These are phyloP conservation scores for Cryptophagus acutangulus DNA, from an alignment of 2,888 invertebrate genomes.

Conservation along the genomic window DNA sequence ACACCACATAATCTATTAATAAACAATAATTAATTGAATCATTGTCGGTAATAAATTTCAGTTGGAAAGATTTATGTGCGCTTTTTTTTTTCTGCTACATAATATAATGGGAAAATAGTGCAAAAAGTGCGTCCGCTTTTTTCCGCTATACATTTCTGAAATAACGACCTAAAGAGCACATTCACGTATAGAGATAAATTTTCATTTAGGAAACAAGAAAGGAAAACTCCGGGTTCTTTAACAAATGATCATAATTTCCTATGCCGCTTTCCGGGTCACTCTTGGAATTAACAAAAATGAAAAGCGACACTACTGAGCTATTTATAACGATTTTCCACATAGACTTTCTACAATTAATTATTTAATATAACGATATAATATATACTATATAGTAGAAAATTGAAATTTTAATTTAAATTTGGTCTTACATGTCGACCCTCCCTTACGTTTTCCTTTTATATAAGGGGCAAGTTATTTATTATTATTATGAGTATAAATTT, in stretches of 20 bases:
- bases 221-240: conserved; percentile 25
- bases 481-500: too few relatives aligned
- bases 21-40: conserved; percentile 14
- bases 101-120: not conserved
- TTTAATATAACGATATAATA: too few relatives aligned
- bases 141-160: not conserved
- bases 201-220: conserved; percentile 23
- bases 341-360: too few relatives aligned
- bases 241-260: conserved; percentile 32
- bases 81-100: not conserved
- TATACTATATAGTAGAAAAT: too few relatives aligned
- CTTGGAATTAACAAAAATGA: too few relatives aligned
- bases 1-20: conserved; percentile 13
- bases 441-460: too few relatives aligned
- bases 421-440: too few relatives aligned
- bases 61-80: not conserved
- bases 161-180: conserved; percentile 15
- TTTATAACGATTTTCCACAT: too few relatives aligned
- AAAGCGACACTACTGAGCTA: too few relatives aligned
- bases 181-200: conserved; percentile 26
- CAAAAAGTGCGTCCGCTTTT: not conserved
- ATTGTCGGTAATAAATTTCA: conserved; percentile 4
- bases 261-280: conserved; percentile 15
- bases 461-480: too few relatives aligned
- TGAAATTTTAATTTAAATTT: too few relatives aligned